phyloP scores from a whole-genome alignment of 2,113 vertebrate genomes.

The Lanius collurio region DNA sequence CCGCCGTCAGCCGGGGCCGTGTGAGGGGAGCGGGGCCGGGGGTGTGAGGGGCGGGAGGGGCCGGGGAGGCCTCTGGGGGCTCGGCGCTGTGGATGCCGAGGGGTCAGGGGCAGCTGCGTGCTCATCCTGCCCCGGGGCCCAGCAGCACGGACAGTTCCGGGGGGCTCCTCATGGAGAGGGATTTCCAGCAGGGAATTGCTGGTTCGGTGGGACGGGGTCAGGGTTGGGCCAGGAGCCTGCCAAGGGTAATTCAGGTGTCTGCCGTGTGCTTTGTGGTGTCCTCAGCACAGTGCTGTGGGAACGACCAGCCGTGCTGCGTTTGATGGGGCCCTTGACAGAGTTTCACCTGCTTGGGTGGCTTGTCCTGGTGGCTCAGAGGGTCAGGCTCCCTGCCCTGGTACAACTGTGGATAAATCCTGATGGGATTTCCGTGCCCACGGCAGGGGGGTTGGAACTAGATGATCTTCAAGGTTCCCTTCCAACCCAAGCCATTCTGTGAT shows the following conservation, averaged over 20 bases:
- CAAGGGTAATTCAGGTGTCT: fast-evolving
- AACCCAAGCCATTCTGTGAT: not conserved
- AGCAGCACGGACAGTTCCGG: fast-evolving
- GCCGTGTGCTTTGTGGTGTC: fast-evolving
- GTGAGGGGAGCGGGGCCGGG: no score
- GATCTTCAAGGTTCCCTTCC: not conserved
- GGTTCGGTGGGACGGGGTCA: fast-evolving
- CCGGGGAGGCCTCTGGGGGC: not conserved
- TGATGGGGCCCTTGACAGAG: fast-evolving
- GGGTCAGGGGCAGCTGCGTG: fast-evolving
- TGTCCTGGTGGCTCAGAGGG: not conserved
- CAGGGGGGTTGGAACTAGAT: fast-evolving
- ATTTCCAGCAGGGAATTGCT: not conserved
- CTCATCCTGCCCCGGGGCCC: not conserved
- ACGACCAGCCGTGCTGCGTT: not conserved
- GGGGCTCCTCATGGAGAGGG: not conserved
- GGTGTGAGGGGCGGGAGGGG: not conserved
- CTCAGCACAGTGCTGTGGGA: fast-evolving
- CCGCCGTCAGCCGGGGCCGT: not conserved
- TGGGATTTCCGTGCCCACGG: not conserved
- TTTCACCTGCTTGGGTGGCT: fast-evolving
- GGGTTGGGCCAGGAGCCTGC: fast-evolving
- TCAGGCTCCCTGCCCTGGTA: fast-evolving
- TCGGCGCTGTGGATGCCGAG: no score
- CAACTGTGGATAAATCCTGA: not conserved